Percentiles rank a stretch among this genome's conserved stretches.
Evolutionary conservation across 2,888 invertebrate species (phyloP).

Genomic region (Maniola hyperantus): DNA sequence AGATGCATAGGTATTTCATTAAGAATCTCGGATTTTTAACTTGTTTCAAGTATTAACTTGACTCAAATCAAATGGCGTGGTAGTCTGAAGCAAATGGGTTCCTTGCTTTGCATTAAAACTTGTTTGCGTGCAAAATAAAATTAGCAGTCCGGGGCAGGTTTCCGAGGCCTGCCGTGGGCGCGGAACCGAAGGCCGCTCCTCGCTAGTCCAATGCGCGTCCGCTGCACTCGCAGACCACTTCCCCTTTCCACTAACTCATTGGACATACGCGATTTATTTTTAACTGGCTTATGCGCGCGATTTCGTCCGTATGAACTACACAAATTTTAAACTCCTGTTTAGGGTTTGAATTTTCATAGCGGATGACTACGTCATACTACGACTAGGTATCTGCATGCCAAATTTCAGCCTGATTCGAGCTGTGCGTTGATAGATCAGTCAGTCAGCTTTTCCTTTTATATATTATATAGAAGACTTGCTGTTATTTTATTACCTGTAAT

Average conservation of each 20-base stretch:
- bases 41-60: conserved; percentile 7
- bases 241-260: conserved; percentile 34
- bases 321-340: no score
- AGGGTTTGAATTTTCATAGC: background rate
- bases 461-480: no score
- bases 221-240: conserved; percentile 54
- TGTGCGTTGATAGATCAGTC: no score
- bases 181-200: conserved; percentile 45
- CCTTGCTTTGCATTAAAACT: conserved; percentile 55
- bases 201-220: conserved; percentile 38
- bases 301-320: no score
- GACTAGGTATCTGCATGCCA: no score
- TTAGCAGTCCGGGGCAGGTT: conserved; percentile 69
- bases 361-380: no score
- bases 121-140: conserved; percentile 73
- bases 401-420: no score
- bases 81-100: conserved; percentile 34
- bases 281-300: no score
- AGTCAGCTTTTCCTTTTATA: no score
- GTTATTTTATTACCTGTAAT: no score
- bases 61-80: conserved; percentile 27
- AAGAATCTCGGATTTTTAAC: background rate
- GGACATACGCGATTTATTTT: background rate
- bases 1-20: background rate
- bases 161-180: conserved; percentile 66